A percentile compares a stretch with the other conserved stretches of the same genome.
Evolutionary conservation across 2,888 invertebrate species (phyloP).

Genomic region (Pherbina coryleti): DNA sequence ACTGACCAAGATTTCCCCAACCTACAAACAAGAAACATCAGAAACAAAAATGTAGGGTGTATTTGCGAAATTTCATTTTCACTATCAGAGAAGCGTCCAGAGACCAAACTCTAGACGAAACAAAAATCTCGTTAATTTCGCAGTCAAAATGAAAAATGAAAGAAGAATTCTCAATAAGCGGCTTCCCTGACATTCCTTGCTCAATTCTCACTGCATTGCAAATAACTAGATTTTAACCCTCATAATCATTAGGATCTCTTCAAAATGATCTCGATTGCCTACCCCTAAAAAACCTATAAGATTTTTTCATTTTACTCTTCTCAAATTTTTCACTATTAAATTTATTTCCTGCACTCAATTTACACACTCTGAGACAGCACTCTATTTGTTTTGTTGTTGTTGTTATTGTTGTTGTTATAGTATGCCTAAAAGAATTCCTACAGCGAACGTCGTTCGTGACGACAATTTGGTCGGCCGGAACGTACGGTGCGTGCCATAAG

Average conservation of each 20-base stretch:
- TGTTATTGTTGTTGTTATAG: constrained; percentile 8
- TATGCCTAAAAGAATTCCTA: constrained; percentile 13
- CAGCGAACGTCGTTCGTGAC: constrained; percentile 6
- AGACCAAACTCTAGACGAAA: too few species aligned
- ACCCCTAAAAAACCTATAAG: constrained; percentile 8
- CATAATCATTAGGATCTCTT: background rate
- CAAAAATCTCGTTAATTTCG: too few species aligned
- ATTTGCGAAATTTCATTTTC: too few species aligned
- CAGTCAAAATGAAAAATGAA: too few species aligned
- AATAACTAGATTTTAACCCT: background rate
- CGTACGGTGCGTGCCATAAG: constrained; percentile 53
- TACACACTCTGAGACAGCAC: constrained; percentile 4
- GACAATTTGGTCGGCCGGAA: constrained; percentile 4
- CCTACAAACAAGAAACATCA: too few species aligned
- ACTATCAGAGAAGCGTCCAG: too few species aligned
- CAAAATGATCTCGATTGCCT: background rate
- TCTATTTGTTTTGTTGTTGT: constrained; percentile 29
- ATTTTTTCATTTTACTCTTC: background rate
- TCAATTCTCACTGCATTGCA: too few species aligned
- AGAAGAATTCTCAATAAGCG: too few species aligned
- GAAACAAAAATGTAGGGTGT: too few species aligned
- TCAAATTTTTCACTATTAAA: background rate
- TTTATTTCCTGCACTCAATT: constrained; percentile 14
- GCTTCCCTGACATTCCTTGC: too few species aligned
- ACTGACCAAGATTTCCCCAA: too few species aligned